Percentiles rank a stretch among this genome's conserved stretches.
Evolutionary conservation across 2,888 invertebrate species (phyloP).

Genomic region (Apotomis capreana): DNA sequence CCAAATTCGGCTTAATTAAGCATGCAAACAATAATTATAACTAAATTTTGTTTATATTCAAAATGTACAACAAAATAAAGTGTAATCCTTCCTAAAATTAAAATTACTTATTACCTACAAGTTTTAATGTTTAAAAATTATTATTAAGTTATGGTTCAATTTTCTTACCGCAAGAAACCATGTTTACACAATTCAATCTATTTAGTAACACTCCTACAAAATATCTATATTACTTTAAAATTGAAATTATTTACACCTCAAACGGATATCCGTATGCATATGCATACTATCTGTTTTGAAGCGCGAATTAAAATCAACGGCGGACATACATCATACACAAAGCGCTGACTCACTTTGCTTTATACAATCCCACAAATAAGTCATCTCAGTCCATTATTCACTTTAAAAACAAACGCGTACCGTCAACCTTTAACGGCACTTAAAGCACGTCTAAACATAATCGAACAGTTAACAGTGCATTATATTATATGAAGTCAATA

Average conservation of each 20-base stretch:
- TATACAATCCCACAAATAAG: conserved; percentile 35
- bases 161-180: not conserved
- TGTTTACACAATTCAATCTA: too few species aligned
- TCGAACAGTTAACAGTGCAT: conserved; percentile 69
- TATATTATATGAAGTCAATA: conserved; percentile 79
- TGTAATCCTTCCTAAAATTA: too few species aligned
- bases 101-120: too few species aligned
- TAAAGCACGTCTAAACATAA: conserved; percentile 53
- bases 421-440: conserved; percentile 37
- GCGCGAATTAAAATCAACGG: conserved; percentile 19
- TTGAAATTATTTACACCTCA: too few species aligned
- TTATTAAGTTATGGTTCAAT: not conserved
- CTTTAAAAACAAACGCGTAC: conserved; percentile 35
- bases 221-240: too few species aligned
- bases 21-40: too few species aligned
- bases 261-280: too few species aligned
- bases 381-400: conserved; percentile 38
- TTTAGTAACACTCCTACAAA: too few species aligned
- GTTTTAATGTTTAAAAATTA: too few species aligned
- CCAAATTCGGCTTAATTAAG: too few species aligned
- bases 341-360: conserved; percentile 32
- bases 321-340: conserved; percentile 9
- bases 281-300: not conserved
- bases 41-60: too few species aligned
- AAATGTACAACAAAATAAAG: too few species aligned